Evolutionary conservation across 2,113 vertebrate genomes (phyloP), one percentile per base, ranked within the genome.

Genomic region (Balaeniceps rex): DNA sequence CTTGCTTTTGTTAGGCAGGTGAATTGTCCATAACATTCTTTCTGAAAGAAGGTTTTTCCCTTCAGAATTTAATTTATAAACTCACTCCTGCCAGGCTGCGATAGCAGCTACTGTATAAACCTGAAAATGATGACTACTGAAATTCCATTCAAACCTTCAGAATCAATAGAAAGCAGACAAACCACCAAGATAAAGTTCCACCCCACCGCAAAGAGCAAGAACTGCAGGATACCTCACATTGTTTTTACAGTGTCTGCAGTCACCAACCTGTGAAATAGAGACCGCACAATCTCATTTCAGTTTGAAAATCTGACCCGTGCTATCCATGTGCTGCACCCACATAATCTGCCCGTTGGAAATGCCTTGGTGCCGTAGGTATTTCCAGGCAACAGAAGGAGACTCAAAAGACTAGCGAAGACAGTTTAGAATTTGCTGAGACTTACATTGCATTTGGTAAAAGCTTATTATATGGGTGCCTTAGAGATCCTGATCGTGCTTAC

Each of bases 61-160:
- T 82, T 91, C 80, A 95, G 92, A 96, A 93, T 96, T 91, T 94
- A 91, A 97, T 97, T 94, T 96, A 94, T 68, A 81, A 94, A 95
- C 80, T 61, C 40, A 10, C 42, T 95, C 25, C 94, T 95, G 94
- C 46, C 94, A 93, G 90, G 83, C 87, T 93, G 74, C 0, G 90
- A 96, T 85, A 96, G 94, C 90, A 92, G 90, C 83, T 58, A 51
- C 91, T 64, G 47, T 63, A 95, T n/a, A 93, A 78, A 69, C 69
- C 83, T 44, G 61, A 42, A 93, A 94, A 57, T 68, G 93, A 96
- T 70, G 85, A 95, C 94, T 87, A 12, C 61, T 49, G 86, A 83
- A 96, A 96, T 93, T 93, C 94, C 93, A 84, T 92, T 94, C 88
- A 94, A 81, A 71, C 60, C 88, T 44, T 31, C 10, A 38, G 38